These are phyloP conservation scores for Hydrozoanthus tunicans DNA, from an alignment of 64 coral and sea anemone species.

Conservation along the genomic window DNA sequence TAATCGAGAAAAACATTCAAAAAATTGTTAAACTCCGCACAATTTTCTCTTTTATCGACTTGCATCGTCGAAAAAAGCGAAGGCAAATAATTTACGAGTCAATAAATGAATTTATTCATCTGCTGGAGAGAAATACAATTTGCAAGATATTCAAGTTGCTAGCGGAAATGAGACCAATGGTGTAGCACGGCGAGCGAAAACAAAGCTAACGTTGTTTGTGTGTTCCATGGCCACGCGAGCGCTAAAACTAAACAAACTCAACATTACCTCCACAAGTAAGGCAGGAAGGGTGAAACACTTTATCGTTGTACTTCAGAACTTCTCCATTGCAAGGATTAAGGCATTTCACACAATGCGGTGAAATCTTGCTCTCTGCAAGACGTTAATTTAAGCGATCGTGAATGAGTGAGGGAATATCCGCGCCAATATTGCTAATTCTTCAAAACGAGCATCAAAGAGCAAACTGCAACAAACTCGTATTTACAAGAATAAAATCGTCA, in stretches of 20 bases:
- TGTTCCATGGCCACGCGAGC: neutral
- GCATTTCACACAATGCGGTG: conserved; percentile 65
- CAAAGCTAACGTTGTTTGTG: neutral
- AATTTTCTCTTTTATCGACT: no score
- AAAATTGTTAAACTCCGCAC: no score
- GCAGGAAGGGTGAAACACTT: conserved; percentile 75
- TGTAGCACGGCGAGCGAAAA: neutral
- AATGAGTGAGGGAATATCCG: conserved; percentile 34
- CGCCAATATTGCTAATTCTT: conserved; percentile 21
- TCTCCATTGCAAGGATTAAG: conserved; percentile 76
- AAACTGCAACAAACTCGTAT: conserved; percentile 25
- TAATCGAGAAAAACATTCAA: neutral
- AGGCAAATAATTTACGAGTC: no score
- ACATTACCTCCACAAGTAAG: conserved; percentile 77
- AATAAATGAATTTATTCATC: neutral
- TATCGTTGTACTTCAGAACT: conserved; percentile 74
- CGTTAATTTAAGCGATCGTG: conserved; percentile 25
- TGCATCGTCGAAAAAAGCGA: no score
- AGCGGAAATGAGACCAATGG: conserved; percentile 14
- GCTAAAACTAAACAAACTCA: conserved; percentile 1
- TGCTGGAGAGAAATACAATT: neutral
- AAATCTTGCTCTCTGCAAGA: conserved; percentile 72
- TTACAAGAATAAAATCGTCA: neutral
- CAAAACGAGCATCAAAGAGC: neutral
- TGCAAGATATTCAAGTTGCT: neutral